Percentiles rank a stretch among this genome's conserved stretches.
Evolutionary conservation across 2,888 invertebrate genomes (phyloP).

Genomic region (Callosobruchus maculatus): DNA sequence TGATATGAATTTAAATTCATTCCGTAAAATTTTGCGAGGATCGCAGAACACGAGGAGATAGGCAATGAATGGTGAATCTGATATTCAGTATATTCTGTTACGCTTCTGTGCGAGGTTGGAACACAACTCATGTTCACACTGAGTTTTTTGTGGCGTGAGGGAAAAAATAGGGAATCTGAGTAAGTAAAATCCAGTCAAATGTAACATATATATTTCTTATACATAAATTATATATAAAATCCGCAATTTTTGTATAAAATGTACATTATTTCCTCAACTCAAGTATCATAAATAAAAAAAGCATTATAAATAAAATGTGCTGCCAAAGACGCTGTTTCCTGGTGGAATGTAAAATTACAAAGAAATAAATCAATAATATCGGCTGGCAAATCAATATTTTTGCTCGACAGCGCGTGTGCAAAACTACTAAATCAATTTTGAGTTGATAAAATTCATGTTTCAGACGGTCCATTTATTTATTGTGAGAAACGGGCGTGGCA

Average conservation of each 20-base stretch:
- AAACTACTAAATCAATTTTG: not conserved
- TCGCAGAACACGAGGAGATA: too few species aligned
- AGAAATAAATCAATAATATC: not conserved
- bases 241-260: not conserved
- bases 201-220: not conserved
- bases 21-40: too few species aligned
- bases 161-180: not conserved
- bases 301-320: not conserved
- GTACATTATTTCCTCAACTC: not conserved
- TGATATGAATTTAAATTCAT: too few species aligned
- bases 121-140: too few species aligned
- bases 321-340: not conserved
- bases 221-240: not conserved
- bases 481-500: too few species aligned
- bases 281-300: not conserved
- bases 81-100: too few species aligned
- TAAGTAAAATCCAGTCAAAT: not conserved
- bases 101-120: too few species aligned
- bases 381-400: too few species aligned
- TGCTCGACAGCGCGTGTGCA: not conserved
- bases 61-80: too few species aligned
- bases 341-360: not conserved
- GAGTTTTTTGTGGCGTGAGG: too few species aligned
- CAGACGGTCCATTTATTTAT: too few species aligned
- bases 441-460: too few species aligned